phyloP scores from a whole-genome alignment of 92 coral and sea anemone species.

The Phymanthus crucifer region DNA sequence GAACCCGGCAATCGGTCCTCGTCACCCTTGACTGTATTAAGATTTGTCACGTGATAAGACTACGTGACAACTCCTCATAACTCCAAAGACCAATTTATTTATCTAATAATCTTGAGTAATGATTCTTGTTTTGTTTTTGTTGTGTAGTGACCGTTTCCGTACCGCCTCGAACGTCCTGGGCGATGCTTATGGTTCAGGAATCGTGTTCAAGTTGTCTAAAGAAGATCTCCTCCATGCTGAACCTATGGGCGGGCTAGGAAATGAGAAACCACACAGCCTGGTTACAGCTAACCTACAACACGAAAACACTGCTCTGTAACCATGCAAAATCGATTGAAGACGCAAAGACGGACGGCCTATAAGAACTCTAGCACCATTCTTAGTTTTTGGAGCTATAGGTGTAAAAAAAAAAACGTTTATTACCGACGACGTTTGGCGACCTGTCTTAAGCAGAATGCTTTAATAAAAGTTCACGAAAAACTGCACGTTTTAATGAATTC shows the following conservation, averaged over 20 bases:
- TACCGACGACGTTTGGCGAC: too few relatives aligned
- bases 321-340: too few relatives aligned
- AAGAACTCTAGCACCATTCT: too few relatives aligned
- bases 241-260: background rate
- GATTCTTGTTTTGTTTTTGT: background rate
- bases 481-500: too few relatives aligned
- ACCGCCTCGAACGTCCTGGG: constrained; percentile 53
- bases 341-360: too few relatives aligned
- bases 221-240: constrained; percentile 19
- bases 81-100: background rate
- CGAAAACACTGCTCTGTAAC: background rate
- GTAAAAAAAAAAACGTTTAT: too few relatives aligned
- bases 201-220: constrained; percentile 43
- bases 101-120: background rate
- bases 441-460: too few relatives aligned
- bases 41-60: background rate
- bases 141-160: constrained; percentile 54
- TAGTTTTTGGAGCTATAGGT: too few relatives aligned
- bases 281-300: background rate
- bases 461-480: too few relatives aligned
- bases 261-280: background rate
- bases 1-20: background rate
- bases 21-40: background rate
- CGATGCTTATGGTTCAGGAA: constrained; percentile 57
- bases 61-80: background rate